Conservation (phyloP, 2,797 vertebrate species). For the Pteropus rufus region DNA sequence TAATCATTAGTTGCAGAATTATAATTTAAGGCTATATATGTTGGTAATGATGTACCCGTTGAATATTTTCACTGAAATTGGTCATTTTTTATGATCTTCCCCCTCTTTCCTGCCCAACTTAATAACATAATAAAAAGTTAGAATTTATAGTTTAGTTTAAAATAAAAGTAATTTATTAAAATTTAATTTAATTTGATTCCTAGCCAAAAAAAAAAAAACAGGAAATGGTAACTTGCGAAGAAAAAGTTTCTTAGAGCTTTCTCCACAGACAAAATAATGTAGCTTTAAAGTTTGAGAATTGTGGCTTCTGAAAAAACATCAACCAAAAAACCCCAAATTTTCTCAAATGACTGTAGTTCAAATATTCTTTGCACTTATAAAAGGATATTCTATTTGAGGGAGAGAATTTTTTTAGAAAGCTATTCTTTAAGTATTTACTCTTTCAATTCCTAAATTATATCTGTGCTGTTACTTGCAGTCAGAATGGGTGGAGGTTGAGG, state of each 20-base stretch:
- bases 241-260: not conserved
- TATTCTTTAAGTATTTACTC: not conserved
- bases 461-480: not conserved
- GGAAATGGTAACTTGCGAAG: not conserved
- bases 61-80: not conserved
- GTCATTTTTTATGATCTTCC: not conserved
- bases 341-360: not conserved
- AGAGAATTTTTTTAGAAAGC: not conserved
- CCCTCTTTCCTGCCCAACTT: not conserved
- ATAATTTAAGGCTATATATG: not conserved
- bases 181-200: not conserved
- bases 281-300: not conserved
- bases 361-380: not conserved
- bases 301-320: not conserved
- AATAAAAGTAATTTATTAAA: not conserved
- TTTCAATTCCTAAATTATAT: not conserved
- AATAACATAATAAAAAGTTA: not conserved
- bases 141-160: not conserved
- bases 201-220: not conserved
- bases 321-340: not conserved
- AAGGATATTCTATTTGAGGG: not conserved
- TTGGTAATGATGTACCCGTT: not conserved
- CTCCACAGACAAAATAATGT: not conserved
- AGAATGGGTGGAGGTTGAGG: not conserved
- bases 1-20: not conserved